Conservation (phyloP, 37 sponge, comb jelly and placozoan genomes). For the Chondrilla cf. caribensis region DNA sequence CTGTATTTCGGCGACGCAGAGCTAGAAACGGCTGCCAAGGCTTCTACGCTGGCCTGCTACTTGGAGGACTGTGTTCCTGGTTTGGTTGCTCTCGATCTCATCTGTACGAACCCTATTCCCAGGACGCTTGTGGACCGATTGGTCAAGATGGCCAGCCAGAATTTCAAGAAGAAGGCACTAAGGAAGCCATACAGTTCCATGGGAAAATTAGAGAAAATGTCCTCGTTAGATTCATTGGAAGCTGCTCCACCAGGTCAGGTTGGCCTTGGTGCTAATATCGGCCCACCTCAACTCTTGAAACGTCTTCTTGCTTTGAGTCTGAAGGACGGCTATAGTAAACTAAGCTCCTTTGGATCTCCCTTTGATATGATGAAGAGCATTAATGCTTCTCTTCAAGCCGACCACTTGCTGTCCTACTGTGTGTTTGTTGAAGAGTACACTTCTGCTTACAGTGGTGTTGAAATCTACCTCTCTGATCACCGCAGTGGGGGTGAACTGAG, state of each 20-base stretch:
- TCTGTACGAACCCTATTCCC: conserved; percentile 40
- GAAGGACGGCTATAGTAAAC: neutral
- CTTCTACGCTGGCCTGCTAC: conserved; percentile 17
- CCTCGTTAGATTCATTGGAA: neutral
- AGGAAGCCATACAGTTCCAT: neutral
- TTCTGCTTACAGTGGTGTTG: neutral
- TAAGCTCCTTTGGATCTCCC: neutral
- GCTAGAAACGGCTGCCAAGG: conserved; percentile 40
- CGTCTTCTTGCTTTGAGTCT: neutral
- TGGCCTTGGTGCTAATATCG: too few species aligned
- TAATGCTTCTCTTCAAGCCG: neutral
- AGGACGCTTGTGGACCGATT: conserved; percentile 43
- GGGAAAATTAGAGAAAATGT: neutral
- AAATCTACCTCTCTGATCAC: neutral
- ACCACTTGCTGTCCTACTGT: neutral
- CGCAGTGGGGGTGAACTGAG: neutral
- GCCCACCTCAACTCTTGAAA: neutral
- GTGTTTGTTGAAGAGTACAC: neutral
- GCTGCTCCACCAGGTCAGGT: neutral
- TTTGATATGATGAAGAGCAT: neutral
- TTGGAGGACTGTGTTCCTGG: conserved; percentile 52
- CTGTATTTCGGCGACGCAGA: conserved; percentile 68
- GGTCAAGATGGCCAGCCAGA: conserved; percentile 39
- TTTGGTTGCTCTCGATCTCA: conserved; percentile 71
- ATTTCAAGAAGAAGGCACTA: conserved; percentile 5